Conservation (phyloP, 2,797 vertebrate genomes). For the Poliocrania exsul region DNA sequence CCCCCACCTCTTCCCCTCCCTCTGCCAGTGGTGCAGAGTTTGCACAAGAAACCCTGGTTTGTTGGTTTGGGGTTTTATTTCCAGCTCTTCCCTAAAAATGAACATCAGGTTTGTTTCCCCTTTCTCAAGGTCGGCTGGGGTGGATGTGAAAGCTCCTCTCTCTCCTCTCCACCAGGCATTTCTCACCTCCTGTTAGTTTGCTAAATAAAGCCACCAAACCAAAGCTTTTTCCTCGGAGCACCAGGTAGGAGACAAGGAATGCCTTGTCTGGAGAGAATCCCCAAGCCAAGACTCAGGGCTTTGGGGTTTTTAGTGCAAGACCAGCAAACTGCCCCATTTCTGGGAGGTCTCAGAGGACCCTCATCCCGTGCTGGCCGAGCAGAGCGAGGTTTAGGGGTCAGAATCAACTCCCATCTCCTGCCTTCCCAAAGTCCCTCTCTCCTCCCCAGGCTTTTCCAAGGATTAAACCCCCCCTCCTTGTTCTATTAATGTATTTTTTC, state of each 20-base stretch:
- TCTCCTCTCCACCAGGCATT: background rate
- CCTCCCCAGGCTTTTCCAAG: background rate
- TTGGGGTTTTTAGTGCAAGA: background rate
- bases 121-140: background rate
- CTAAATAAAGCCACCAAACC: background rate
- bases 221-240: background rate
- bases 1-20: background rate
- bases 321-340: background rate
- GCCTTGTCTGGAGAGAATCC: background rate
- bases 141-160: background rate
- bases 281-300: rapidly evolving
- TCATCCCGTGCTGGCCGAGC: background rate
- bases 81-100: background rate
- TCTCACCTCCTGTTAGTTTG: background rate
- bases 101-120: background rate
- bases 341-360: background rate
- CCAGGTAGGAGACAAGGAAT: background rate
- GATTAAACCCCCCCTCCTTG: background rate
- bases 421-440: background rate
- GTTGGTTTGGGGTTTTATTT: background rate
- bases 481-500: background rate
- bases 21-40: background rate
- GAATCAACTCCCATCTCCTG: background rate
- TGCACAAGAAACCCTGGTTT: background rate
- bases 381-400: background rate